A percentile compares a stretch with the other conserved stretches of the same genome.
Evolutionary conservation across 2,888 invertebrate genomes (phyloP).

Genomic region (Trachelus stipa): DNA sequence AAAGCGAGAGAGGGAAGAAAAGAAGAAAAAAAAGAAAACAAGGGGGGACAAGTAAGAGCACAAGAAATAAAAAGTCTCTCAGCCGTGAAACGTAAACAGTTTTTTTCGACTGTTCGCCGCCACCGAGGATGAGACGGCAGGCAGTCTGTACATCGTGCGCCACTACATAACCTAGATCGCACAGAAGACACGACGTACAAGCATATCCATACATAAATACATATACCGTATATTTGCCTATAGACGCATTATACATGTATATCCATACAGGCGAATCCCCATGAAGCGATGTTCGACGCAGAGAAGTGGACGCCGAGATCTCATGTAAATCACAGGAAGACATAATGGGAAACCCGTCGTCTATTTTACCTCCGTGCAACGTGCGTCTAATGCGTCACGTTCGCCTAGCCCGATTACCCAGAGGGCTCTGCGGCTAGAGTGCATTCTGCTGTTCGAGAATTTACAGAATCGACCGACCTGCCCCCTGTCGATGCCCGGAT

Average conservation of each 20-base stretch:
- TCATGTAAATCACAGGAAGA: slow-evolving; percentile 54
- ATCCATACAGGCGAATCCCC: slow-evolving; percentile 11
- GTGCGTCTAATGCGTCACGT: slow-evolving; percentile 33
- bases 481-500: slow-evolving; percentile 2
- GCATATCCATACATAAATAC: slow-evolving; percentile 8
- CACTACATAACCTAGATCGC: not conserved
- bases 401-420: slow-evolving; percentile 7
- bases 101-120: not conserved
- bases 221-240: slow-evolving; percentile 7
- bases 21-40: too few species aligned
- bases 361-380: slow-evolving; percentile 47
- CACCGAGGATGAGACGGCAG: not conserved
- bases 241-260: slow-evolving; percentile 18
- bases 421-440: slow-evolving; percentile 1
- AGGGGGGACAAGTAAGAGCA: too few species aligned
- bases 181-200: not conserved
- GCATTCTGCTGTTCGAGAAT: slow-evolving; percentile 21
- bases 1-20: not conserved
- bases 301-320: slow-evolving; percentile 53
- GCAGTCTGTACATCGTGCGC: not conserved
- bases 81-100: slow-evolving; percentile 1
- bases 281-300: not conserved
- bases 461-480: slow-evolving; percentile 5
- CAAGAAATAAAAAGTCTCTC: not conserved
- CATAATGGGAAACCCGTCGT: slow-evolving; percentile 49